Evolutionary conservation across 2,888 invertebrate genomes (phyloP), one percentile per base, ranked within the genome.

Genomic region (Teleogryllus oceanicus): DNA sequence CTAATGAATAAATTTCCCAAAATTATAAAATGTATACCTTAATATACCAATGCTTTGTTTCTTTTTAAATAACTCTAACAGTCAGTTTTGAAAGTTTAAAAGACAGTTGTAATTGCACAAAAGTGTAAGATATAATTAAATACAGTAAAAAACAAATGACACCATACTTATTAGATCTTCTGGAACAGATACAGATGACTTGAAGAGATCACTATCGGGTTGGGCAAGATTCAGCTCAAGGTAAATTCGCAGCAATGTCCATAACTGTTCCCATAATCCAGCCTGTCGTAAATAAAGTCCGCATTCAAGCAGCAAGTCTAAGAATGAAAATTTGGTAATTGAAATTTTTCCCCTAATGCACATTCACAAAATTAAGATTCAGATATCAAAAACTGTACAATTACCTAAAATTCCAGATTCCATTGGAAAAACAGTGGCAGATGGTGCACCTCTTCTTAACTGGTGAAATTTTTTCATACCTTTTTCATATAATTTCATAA

Each of bases 221-320:
- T 86, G 86, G 1, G 89, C 88, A 82, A 93, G 88, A 88, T 92
- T 93, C 83, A 94, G 87, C 83, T 91, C 91, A 50, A 92, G 87
- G 84, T 92, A 92, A 85, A 94, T 87, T 85, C 92, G 91, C 77
- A 94, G 86, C 74, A 94, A 87, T 82, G 92, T 91, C 90, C 93
- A 93, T 84, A 95, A 90, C 84, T 91, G 91, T 87, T 94, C 94
- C 89, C 92, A 92, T 81, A 93, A 89, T 1, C 94, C 94, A 11
- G 92, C 91, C 84, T 94, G 94, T 79, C 92, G 90, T 24, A 93
- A 85, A 85, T 92, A 93, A 77, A 86, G 85, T 49, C 87, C 90
- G 84, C 89, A 90, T 85, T 88, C 90, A 82, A 89, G 89, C 78
- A 90, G 84, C 86, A 90, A 80, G 82, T 84, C 85, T 85, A 82